These are phyloP conservation scores for Bursaphelenchus mucronatus DNA, from an alignment of 1,140 invertebrate species.

Conservation along the genomic window DNA sequence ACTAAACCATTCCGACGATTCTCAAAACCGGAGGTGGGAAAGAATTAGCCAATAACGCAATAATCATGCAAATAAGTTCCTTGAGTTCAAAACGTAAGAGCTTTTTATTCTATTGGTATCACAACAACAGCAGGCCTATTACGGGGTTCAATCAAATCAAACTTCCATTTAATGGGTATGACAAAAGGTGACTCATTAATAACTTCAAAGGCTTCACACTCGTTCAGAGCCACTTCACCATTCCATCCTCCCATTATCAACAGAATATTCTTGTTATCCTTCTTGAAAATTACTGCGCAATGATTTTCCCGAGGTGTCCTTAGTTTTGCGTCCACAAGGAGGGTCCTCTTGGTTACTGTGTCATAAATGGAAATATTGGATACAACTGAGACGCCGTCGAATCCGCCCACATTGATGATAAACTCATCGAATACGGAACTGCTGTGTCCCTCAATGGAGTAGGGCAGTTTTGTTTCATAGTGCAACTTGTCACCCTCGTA, in stretches of 20 bases:
- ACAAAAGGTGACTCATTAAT: constrained; percentile 5
- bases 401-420: constrained; percentile 20
- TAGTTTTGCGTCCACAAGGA: constrained; percentile 11
- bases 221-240: constrained; percentile 11
- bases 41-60: too few relatives aligned
- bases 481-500: constrained; percentile 2
- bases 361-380: constrained; percentile 14
- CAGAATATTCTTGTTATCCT: constrained; percentile 1
- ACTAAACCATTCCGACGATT: too few relatives aligned
- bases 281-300: constrained; percentile 14
- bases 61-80: too few relatives aligned
- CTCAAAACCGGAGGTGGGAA: too few relatives aligned
- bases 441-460: constrained; percentile 23
- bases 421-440: neutral
- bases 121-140: constrained; percentile 17
- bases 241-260: constrained; percentile 33
- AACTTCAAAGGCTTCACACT: constrained; percentile 21
- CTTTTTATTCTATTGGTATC: neutral
- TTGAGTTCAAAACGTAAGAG: too few relatives aligned
- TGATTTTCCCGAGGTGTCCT: constrained; percentile 27
- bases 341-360: constrained; percentile 6
- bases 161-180: neutral
- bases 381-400: constrained; percentile 11
- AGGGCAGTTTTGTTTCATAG: constrained; percentile 13
- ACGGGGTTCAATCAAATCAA: constrained; percentile 10